Percentiles rank a stretch among this genome's conserved stretches.
These are phyloP conservation scores for Condylostylus longicornis DNA, from an alignment of 1,140 invertebrate species.

Conservation along the genomic window DNA sequence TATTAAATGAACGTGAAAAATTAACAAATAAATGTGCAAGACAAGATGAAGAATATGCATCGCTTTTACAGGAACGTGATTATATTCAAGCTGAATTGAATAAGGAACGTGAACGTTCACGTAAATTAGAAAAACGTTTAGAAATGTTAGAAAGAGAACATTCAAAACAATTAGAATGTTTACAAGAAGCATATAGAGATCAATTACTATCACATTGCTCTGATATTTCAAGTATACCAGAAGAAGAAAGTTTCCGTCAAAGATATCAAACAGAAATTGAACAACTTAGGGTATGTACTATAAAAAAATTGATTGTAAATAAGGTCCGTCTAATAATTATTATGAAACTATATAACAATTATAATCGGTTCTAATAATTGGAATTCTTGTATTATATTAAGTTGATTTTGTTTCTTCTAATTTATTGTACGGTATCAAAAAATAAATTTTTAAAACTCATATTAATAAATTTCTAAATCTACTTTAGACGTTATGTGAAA, in stretches of 20 bases:
- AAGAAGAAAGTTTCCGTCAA: conserved; percentile 50
- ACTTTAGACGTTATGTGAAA: conserved; percentile 65
- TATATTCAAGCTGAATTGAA: conserved; percentile 35
- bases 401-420: too few relatives aligned
- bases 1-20: conserved; percentile 12
- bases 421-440: too few relatives aligned
- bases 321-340: too few relatives aligned
- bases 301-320: too few relatives aligned
- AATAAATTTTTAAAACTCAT: too few relatives aligned
- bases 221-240: conserved; percentile 25
- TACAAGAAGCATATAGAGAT: conserved; percentile 52
- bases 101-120: conserved; percentile 44
- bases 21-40: conserved; percentile 15
- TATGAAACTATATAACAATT: too few relatives aligned
- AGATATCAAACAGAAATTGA: conserved; percentile 76
- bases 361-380: too few relatives aligned
- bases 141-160: conserved; percentile 61
- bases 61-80: conserved; percentile 19
- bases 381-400: too few relatives aligned
- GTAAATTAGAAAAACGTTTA: conserved; percentile 47
- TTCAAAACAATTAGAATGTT: conserved; percentile 55
- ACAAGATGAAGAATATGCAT: conserved; percentile 22
- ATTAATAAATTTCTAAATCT: too few relatives aligned
- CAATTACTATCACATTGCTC: conserved; percentile 23
- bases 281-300: conserved; percentile 48